These are phyloP conservation scores for Lasiommata megera DNA, from an alignment of 2,888 invertebrate species.

Conservation along the genomic window DNA sequence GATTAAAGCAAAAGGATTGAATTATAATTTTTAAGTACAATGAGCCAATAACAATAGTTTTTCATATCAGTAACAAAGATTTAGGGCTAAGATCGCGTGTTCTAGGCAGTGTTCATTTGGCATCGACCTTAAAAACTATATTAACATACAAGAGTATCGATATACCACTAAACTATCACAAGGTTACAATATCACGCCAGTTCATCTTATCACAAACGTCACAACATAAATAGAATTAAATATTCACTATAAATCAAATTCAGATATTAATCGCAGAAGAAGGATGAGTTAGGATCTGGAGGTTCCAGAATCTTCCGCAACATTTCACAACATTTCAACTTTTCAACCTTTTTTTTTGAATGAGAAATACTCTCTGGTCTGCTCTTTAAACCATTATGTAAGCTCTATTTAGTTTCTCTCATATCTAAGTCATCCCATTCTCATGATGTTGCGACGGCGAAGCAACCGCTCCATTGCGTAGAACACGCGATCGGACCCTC, in stretches of 20 bases:
- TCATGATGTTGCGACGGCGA: conserved; percentile 75
- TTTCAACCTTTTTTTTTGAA: neutral
- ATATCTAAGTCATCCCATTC: conserved; percentile 64
- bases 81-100: conserved; percentile 67
- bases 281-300: neutral
- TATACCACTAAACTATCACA: conserved; percentile 61
- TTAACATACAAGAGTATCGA: conserved; percentile 41
- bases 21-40: conserved; percentile 59
- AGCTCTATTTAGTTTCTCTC: conserved; percentile 6
- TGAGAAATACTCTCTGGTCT: neutral
- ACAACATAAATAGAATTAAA: conserved; percentile 30
- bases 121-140: conserved; percentile 53
- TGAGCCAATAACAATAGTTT: conserved; percentile 63
- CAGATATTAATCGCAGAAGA: conserved; percentile 2
- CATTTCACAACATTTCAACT: neutral
- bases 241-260: conserved; percentile 31
- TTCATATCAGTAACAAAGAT: conserved; percentile 43
- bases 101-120: conserved; percentile 65
- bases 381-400: conserved; percentile 6
- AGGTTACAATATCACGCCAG: conserved; percentile 56
- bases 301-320: neutral
- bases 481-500: conserved; percentile 80
- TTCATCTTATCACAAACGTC: conserved; percentile 34
- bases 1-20: neutral
- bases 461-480: conserved; percentile 77